These are phyloP conservation scores for Emydura subglobosa DNA, from an alignment of 2,113 vertebrate species.

Conservation along the genomic window DNA sequence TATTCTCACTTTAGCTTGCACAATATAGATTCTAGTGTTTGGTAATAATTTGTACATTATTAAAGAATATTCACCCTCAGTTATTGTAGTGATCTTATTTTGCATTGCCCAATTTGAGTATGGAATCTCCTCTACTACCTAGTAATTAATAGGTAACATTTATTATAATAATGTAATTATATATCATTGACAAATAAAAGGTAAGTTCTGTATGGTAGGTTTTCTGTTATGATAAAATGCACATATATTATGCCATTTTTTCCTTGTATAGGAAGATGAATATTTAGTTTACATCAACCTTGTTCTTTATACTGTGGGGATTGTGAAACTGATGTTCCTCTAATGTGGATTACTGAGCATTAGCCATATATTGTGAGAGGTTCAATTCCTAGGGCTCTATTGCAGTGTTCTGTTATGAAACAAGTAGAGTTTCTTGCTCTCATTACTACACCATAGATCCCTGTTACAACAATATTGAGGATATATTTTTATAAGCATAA, in stretches of 20 bases:
- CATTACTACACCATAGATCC: neutral
- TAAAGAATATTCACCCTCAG: neutral
- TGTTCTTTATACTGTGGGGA: neutral
- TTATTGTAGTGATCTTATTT: constrained; percentile 48
- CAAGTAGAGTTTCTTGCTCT: neutral
- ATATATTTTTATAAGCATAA: neutral
- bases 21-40: neutral
- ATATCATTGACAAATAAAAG: constrained; percentile 63
- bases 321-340: neutral
- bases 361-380: neutral
- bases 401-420: neutral
- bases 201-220: constrained; percentile 41
- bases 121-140: constrained; percentile 51
- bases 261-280: neutral
- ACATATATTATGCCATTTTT: constrained; percentile 18
- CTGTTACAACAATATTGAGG: neutral
- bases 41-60: neutral
- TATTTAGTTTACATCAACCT: constrained; percentile 33
- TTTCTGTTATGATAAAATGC: constrained; percentile 52
- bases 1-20: neutral
- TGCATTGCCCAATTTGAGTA: neutral
- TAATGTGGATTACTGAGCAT: neutral
- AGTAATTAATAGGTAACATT: constrained; percentile 66
- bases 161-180: constrained; percentile 54
- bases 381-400: neutral